Conservation (phyloP, 2,888 invertebrate species). For the Achlya flavicornis region DNA sequence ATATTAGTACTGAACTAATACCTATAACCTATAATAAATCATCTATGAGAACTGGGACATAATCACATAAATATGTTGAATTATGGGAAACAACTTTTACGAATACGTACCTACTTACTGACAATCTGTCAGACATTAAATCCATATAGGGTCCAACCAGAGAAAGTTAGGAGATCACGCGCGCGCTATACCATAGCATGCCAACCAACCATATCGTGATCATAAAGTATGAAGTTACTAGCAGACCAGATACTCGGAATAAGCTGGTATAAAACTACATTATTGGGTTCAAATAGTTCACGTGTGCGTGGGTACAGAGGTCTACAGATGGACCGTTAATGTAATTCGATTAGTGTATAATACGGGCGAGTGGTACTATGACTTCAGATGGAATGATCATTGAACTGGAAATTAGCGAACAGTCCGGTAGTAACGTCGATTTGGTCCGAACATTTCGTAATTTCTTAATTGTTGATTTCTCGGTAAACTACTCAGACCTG, state of each 20-base stretch:
- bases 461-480: slow-evolving; percentile 12
- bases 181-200: background rate
- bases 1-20: no score
- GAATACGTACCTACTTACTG: background rate
- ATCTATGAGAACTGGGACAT: no score
- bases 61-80: background rate
- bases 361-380: slow-evolving; percentile 42
- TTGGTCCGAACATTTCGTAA: slow-evolving; percentile 15
- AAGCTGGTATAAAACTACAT: background rate
- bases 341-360: slow-evolving; percentile 23
- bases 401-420: slow-evolving; percentile 18
- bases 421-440: slow-evolving; percentile 11
- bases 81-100: slow-evolving; percentile 1
- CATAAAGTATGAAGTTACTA: slow-evolving; percentile 7
- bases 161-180: slow-evolving; percentile 12
- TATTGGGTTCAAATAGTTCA: slow-evolving; percentile 1
- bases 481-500: slow-evolving; percentile 18
- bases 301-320: slow-evolving; percentile 5
- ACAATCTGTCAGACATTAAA: slow-evolving; percentile 8
- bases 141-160: slow-evolving; percentile 6
- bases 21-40: no score
- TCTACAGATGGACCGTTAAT: slow-evolving; percentile 27
- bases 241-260: background rate
- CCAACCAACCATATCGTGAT: background rate
- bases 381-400: slow-evolving; percentile 35